Conservation (phyloP, 2,888 invertebrate genomes). For the Pecten maximus region DNA sequence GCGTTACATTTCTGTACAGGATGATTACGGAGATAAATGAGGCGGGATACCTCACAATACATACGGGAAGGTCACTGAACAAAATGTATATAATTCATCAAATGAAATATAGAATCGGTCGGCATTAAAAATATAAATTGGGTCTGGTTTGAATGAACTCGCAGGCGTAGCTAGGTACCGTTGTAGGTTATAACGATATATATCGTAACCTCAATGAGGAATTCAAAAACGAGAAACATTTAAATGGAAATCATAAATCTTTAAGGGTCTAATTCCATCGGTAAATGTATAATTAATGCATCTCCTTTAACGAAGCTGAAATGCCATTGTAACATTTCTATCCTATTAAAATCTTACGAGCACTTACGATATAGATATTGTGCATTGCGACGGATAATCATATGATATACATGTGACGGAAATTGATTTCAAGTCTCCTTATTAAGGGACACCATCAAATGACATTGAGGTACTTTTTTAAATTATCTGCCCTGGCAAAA, state of each 20-base stretch:
- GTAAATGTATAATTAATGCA: no score
- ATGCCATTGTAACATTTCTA: no score
- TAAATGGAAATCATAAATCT: neutral
- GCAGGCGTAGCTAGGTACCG: neutral
- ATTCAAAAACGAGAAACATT: neutral
- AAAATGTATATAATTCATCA: neutral
- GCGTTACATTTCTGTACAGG: neutral
- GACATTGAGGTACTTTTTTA: no score
- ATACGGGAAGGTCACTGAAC: neutral
- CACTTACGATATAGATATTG: no score
- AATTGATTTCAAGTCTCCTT: no score
- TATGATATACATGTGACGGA: no score
- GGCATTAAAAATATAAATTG: neutral
- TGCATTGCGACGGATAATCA: no score
- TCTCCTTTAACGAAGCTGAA: no score
- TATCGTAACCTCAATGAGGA: neutral
- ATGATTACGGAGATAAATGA: neutral
- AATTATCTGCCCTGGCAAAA: no score
- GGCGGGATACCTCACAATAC: neutral
- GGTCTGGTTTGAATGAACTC: neutral
- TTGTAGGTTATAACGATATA: neutral
- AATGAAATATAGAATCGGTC: neutral
- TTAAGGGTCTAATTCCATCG: no score
- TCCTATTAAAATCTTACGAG: no score
- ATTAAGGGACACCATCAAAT: no score